A percentile compares a stretch with the other conserved stretches of the same genome.
These are phyloP conservation scores for Hemibagrus wyckioides DNA, from an alignment of 2,113 vertebrate species.

Conservation along the genomic window DNA sequence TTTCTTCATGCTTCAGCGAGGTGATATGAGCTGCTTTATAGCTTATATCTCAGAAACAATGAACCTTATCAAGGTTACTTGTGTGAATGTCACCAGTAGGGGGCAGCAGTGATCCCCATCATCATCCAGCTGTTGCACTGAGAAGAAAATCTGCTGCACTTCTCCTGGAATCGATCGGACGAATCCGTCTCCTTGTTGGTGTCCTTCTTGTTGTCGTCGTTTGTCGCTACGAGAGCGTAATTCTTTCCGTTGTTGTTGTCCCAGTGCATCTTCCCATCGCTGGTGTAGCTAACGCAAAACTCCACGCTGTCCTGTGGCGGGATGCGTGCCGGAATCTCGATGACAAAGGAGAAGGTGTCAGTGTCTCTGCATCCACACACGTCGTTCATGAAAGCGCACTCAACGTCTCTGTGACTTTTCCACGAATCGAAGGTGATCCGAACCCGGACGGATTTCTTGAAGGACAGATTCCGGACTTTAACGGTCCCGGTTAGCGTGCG, in stretches of 20 bases:
- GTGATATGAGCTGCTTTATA: not conserved
- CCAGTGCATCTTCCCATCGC: constrained; percentile 82
- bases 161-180: constrained; percentile 76
- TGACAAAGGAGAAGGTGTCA: constrained; percentile 87
- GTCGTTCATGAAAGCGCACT: constrained; percentile 91
- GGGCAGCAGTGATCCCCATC: constrained; percentile 72
- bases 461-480: constrained; percentile 90
- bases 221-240: constrained; percentile 78
- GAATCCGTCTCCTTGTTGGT: constrained; percentile 68
- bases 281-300: constrained; percentile 88
- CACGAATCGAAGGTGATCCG: constrained; percentile 89
- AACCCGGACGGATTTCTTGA: constrained; percentile 86
- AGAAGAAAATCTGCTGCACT: constrained; percentile 79
- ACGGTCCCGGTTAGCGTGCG: constrained; percentile 84
- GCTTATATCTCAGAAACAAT: not conserved
- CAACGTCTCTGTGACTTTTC: constrained; percentile 79
- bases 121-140: constrained; percentile 88
- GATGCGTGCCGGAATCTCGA: constrained; percentile 80
- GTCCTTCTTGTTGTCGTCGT: constrained; percentile 65
- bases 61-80: not conserved
- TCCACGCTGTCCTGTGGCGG: constrained; percentile 80
- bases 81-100: constrained; percentile 79
- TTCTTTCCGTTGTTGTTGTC: constrained; percentile 94
- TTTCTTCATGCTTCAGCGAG: not conserved
- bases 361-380: constrained; percentile 85